These are phyloP conservation scores for Scaptomyza parva DNA, from an alignment of 2,888 invertebrate genomes.

Conservation along the genomic window DNA sequence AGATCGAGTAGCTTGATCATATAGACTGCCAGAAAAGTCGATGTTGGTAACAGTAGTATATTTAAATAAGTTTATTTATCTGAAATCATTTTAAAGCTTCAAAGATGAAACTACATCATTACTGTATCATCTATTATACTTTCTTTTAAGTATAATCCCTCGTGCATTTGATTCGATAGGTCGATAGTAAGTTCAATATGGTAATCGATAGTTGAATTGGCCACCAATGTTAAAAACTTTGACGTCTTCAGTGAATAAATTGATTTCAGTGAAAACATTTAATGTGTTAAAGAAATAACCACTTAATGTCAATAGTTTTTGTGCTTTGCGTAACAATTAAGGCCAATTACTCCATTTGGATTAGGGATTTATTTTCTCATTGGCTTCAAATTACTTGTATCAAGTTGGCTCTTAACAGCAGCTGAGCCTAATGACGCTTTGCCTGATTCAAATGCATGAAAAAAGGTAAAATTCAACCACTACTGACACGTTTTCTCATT, in stretches of 20 bases:
- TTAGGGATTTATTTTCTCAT: slow-evolving; percentile 13
- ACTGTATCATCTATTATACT: too few species aligned
- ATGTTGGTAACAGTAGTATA: too few species aligned
- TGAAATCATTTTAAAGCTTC: too few species aligned
- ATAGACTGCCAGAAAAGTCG: not conserved
- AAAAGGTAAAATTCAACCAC: slow-evolving; percentile 46
- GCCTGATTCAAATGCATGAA: slow-evolving; percentile 45
- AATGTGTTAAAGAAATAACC: not conserved
- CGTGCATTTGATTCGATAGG: not conserved
- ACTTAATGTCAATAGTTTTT: not conserved
- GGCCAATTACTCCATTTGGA: not conserved
- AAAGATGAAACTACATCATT: too few species aligned
- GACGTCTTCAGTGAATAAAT: not conserved
- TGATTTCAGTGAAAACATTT: not conserved
- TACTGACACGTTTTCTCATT: slow-evolving; percentile 72
- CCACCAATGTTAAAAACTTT: not conserved
- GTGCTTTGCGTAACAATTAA: not conserved
- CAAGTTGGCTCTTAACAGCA: slow-evolving; percentile 24
- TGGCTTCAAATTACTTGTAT: slow-evolving; percentile 34
- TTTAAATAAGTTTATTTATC: too few species aligned
- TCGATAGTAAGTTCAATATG: not conserved
- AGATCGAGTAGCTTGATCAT: not conserved
- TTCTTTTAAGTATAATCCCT: not conserved
- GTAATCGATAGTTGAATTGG: not conserved
- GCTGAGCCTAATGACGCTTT: slow-evolving; percentile 52